phyloP scores from a whole-genome alignment of 2,888 invertebrate species.

The Labia minor region DNA sequence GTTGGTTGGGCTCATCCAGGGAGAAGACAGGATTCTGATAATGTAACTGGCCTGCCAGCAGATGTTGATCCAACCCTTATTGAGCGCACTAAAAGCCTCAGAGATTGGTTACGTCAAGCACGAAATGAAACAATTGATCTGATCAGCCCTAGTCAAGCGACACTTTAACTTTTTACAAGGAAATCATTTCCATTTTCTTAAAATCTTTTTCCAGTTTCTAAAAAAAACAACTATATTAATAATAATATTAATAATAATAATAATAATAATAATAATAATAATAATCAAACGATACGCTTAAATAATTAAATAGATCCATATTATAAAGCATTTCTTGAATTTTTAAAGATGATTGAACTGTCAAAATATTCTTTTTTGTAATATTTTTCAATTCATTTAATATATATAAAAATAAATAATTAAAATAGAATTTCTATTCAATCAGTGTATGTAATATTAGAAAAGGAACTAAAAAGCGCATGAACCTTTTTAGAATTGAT shows the following conservation, averaged over 20 bases:
- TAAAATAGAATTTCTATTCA: too few relatives aligned
- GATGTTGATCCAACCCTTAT: constrained; percentile 43
- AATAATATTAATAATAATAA: not conserved
- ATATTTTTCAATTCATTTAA: too few relatives aligned
- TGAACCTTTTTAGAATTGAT: too few relatives aligned
- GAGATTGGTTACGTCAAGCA: constrained; percentile 54
- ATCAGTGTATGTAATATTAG: too few relatives aligned
- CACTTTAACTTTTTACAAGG: constrained; percentile 20
- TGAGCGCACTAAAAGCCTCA: constrained; percentile 51
- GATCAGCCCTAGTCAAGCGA: constrained; percentile 22
- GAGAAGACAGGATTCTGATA: not conserved
- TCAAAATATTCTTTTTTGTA: too few relatives aligned
- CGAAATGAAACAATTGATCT: constrained; percentile 28
- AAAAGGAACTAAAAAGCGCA: too few relatives aligned
- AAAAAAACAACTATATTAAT: not conserved
- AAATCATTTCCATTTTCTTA: not conserved
- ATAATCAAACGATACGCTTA: too few relatives aligned
- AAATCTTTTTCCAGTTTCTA: constrained; percentile 8
- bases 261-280: too few relatives aligned
- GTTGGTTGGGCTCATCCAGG: constrained; percentile 40
- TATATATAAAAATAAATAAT: too few relatives aligned
- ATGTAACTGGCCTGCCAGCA: constrained; percentile 43
- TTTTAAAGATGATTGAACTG: too few relatives aligned
- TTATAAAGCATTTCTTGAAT: too few relatives aligned
- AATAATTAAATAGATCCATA: too few relatives aligned